phyloP scores from a whole-genome alignment of 1,140 invertebrate genomes.

The Lasioglossum albipes region DNA sequence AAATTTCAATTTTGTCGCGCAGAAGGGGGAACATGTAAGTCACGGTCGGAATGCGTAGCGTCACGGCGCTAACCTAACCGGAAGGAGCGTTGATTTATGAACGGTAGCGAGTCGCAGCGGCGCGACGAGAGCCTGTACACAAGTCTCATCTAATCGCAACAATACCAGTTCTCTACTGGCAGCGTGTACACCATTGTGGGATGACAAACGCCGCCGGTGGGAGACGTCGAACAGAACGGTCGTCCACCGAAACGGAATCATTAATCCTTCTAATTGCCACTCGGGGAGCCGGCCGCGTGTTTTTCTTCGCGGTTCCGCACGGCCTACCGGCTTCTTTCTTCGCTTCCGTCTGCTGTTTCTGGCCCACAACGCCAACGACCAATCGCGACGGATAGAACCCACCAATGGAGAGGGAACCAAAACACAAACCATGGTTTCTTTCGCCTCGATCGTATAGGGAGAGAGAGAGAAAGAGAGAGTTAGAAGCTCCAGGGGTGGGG shows the following conservation, averaged over 20 bases:
- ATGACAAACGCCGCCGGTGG: slow-evolving; percentile 18
- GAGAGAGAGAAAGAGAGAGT: background rate
- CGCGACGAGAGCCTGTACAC: slow-evolving; percentile 12
- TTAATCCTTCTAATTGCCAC: slow-evolving; percentile 74
- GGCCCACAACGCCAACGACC: too few species aligned
- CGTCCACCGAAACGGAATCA: slow-evolving; percentile 58
- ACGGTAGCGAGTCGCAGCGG: slow-evolving; percentile 30
- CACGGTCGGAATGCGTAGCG: background rate
- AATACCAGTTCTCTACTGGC: slow-evolving; percentile 36
- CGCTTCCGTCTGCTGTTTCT: background rate
- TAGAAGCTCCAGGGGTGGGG: background rate
- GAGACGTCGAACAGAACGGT: slow-evolving; percentile 23
- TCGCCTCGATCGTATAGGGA: background rate
- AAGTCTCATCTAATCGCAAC: slow-evolving; percentile 55
- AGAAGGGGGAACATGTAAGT: background rate
- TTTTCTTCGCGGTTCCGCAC: slow-evolving; percentile 51
- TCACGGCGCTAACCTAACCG: slow-evolving; percentile 59
- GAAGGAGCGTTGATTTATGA: slow-evolving; percentile 71
- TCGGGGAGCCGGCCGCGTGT: slow-evolving; percentile 54
- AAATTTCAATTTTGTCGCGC: too few species aligned
- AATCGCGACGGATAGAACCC: too few species aligned
- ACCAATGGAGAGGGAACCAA: background rate
- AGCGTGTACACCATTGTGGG: background rate
- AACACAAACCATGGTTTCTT: slow-evolving; percentile 13
- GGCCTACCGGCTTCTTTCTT: background rate